These are phyloP conservation scores for Saccostrea glomerata DNA, from an alignment of 1,140 invertebrate species.

Conservation along the genomic window DNA sequence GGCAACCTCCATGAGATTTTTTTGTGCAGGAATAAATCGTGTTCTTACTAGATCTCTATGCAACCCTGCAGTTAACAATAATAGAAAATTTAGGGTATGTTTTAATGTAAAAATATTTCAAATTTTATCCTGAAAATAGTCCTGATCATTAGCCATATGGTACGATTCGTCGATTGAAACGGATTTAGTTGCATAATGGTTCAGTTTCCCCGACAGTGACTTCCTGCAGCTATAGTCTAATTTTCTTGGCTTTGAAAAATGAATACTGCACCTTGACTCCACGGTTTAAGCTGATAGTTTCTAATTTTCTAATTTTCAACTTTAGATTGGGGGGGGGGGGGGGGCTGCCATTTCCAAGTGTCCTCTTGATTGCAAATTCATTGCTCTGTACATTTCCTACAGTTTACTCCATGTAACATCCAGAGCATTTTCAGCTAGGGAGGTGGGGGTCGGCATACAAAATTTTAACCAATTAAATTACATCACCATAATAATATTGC, in stretches of 20 bases:
- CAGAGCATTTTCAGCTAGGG: too few relatives aligned
- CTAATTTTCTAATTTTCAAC: too few relatives aligned
- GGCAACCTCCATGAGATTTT: slow-evolving; percentile 9
- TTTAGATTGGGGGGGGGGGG: not conserved
- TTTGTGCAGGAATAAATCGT: slow-evolving; percentile 9
- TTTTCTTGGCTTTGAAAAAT: not conserved
- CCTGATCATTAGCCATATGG: not conserved
- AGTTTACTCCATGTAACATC: too few relatives aligned
- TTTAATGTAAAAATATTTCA: not conserved
- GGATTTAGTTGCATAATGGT: not conserved
- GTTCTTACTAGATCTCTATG: not conserved
- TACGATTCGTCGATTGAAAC: not conserved
- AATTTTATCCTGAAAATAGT: not conserved
- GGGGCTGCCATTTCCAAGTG: not conserved
- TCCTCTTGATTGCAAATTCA: too few relatives aligned
- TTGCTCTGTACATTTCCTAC: too few relatives aligned
- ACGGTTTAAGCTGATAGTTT: too few relatives aligned
- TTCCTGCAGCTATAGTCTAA: not conserved
- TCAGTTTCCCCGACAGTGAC: not conserved
- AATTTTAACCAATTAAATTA: too few relatives aligned
- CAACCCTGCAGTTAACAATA: not conserved
- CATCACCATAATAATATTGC: too few relatives aligned
- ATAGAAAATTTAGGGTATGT: not conserved
- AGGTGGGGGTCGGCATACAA: too few relatives aligned
- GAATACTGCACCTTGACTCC: not conserved